phyloP scores from a whole-genome alignment of 2,888 invertebrate genomes.

The Tethea ocularis region DNA sequence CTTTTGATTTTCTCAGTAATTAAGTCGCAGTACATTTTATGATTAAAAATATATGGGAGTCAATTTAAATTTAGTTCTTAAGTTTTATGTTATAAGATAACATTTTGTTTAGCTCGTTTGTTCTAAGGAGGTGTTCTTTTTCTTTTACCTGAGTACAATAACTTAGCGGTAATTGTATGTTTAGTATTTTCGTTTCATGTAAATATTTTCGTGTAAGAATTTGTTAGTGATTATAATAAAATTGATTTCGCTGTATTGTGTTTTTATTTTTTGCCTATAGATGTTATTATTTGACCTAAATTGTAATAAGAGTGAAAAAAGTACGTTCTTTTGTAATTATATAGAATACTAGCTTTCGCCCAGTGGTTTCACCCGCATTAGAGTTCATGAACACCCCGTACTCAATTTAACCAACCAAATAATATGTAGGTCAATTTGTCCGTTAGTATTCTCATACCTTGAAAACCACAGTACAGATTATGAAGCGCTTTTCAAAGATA shows the following conservation, averaged over 20 bases:
- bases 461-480: too few species aligned
- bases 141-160: slow-evolving; percentile 69
- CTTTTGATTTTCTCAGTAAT: not conserved
- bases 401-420: too few species aligned
- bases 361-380: too few species aligned
- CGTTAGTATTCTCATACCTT: too few species aligned
- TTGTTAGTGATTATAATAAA: slow-evolving; percentile 71
- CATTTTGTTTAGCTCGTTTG: slow-evolving; percentile 44
- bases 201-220: slow-evolving; percentile 67
- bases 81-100: slow-evolving; percentile 39
- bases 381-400: too few species aligned
- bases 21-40: not conserved
- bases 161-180: slow-evolving; percentile 37
- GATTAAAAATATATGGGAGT: slow-evolving; percentile 7
- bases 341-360: too few species aligned
- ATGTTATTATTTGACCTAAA: too few species aligned
- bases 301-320: too few species aligned
- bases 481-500: too few species aligned
- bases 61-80: slow-evolving; percentile 13
- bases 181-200: slow-evolving; percentile 58
- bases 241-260: slow-evolving; percentile 59
- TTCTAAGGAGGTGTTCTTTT: slow-evolving; percentile 48
- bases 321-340: too few species aligned
- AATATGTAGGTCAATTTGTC: too few species aligned
- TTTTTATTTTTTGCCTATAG: slow-evolving; percentile 38